phyloP scores from a whole-genome alignment of 2,888 invertebrate species.

The Ptychoptera contaminata region DNA sequence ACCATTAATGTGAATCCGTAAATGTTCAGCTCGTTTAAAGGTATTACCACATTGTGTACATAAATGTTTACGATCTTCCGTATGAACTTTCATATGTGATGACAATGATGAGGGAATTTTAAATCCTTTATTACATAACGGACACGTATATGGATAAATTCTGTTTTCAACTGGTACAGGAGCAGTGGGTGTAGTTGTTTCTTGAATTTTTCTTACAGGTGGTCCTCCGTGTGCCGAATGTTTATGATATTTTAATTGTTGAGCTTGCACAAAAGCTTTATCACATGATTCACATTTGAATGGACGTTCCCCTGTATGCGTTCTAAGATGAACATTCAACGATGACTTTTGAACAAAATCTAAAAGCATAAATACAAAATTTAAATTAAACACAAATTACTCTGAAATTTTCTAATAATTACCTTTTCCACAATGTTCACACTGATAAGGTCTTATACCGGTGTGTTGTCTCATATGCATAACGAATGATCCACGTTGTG shows the following conservation, averaged over 20 bases:
- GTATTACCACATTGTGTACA: conserved; percentile 10
- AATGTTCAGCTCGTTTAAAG: conserved; percentile 11
- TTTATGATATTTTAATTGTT: conserved; percentile 11
- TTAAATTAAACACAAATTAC: background rate
- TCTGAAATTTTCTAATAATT: background rate
- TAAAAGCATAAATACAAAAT: background rate
- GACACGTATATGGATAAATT: conserved; percentile 6
- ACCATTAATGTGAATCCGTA: conserved; percentile 10
- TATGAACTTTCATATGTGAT: conserved; percentile 10
- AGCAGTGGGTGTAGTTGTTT: background rate
- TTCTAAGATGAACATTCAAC: conserved; percentile 10
- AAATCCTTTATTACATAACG: conserved; percentile 10
- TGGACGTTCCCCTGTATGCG: conserved; percentile 11
- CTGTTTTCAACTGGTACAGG: background rate
- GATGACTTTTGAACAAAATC: conserved; percentile 11
- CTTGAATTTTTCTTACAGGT: background rate
- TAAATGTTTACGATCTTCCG: conserved; percentile 10
- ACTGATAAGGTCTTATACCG: conserved; percentile 10
- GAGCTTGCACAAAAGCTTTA: conserved; percentile 9
- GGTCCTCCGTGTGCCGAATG: conserved; percentile 8
- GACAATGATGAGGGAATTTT: conserved; percentile 10
- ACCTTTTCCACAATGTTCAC: conserved; percentile 11
- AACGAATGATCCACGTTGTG: conserved; percentile 9
- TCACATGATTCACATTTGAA: conserved; percentile 10
- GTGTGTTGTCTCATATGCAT: conserved; percentile 12